A percentile compares a stretch with the other conserved stretches of the same genome.
Evolutionary conservation across 2,797 vertebrate species (phyloP).

Genomic region (Gymnothorax javanicus): DNA sequence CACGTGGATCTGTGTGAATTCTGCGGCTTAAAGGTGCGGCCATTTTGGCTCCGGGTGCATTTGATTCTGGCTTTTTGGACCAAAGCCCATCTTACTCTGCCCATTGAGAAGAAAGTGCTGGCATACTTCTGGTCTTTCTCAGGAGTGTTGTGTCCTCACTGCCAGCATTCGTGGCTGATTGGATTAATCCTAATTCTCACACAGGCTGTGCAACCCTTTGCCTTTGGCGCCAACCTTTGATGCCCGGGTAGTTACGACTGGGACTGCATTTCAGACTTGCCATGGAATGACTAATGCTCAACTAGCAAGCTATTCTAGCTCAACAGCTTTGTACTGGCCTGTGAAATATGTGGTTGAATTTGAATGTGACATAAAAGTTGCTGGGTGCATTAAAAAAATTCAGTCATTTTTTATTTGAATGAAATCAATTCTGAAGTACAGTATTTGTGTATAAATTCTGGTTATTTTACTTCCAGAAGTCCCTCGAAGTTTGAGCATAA

Average conservation of each 20-base stretch:
- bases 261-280: slow-evolving; percentile 60
- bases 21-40: slow-evolving; percentile 59
- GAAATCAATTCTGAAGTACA: no score
- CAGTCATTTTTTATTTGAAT: no score
- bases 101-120: background rate
- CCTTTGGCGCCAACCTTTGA: slow-evolving; percentile 56
- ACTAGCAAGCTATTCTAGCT: slow-evolving; percentile 30
- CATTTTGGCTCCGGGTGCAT: slow-evolving; percentile 30
- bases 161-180: background rate
- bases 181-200: background rate
- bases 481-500: no score
- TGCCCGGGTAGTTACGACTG: slow-evolving; percentile 47
- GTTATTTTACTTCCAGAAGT: no score
- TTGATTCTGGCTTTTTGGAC: background rate
- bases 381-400: slow-evolving; percentile 39
- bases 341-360: slow-evolving; percentile 48
- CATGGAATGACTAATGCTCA: slow-evolving; percentile 53
- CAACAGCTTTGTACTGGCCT: slow-evolving; percentile 61
- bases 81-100: background rate
- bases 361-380: slow-evolving; percentile 48
- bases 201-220: background rate
- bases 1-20: slow-evolving; percentile 57
- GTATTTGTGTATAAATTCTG: no score
- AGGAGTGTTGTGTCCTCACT: background rate
- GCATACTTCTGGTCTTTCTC: background rate